Evolutionary conservation across 2,113 vertebrate genomes (phyloP).

Genomic region (Anthoscopus minutus): DNA sequence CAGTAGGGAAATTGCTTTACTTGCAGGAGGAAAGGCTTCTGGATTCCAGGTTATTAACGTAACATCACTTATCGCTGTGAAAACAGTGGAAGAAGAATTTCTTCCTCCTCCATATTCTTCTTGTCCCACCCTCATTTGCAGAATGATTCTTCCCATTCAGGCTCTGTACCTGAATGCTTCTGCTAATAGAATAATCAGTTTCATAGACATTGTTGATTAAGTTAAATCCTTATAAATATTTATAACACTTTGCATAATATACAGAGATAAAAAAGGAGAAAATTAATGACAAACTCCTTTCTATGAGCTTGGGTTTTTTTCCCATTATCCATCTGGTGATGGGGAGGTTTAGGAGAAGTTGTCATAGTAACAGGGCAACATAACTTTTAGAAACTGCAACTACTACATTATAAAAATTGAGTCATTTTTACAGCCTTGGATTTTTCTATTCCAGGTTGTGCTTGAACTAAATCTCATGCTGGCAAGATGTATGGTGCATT

Average conservation of each 20-base stretch:
- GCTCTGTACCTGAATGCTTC: background rate
- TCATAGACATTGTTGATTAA: slow-evolving; percentile 21
- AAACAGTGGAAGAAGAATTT: background rate
- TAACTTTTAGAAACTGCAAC: background rate
- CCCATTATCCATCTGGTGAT: background rate
- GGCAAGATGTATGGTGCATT: background rate
- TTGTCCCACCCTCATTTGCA: background rate
- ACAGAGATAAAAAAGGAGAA: background rate
- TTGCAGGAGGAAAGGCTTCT: background rate
- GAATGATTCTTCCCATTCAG: background rate
- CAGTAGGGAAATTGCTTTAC: background rate
- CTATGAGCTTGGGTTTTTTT: background rate
- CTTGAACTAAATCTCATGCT: background rate
- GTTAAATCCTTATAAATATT: slow-evolving; percentile 55
- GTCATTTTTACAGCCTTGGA: slow-evolving; percentile 16
- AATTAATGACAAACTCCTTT: background rate
- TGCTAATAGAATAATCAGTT: slow-evolving; percentile 25
- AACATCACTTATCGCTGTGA: background rate
- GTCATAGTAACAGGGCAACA: slow-evolving; percentile 49
- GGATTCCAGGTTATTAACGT: background rate
- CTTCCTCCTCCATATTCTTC: background rate
- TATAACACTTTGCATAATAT: slow-evolving; percentile 20
- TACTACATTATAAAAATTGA: slow-evolving; percentile 1
- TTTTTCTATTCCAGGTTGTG: background rate
- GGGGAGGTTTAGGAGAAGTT: slow-evolving; percentile 40